phyloP scores from a whole-genome alignment of 2,113 vertebrate species.

The Tor tambroides region DNA sequence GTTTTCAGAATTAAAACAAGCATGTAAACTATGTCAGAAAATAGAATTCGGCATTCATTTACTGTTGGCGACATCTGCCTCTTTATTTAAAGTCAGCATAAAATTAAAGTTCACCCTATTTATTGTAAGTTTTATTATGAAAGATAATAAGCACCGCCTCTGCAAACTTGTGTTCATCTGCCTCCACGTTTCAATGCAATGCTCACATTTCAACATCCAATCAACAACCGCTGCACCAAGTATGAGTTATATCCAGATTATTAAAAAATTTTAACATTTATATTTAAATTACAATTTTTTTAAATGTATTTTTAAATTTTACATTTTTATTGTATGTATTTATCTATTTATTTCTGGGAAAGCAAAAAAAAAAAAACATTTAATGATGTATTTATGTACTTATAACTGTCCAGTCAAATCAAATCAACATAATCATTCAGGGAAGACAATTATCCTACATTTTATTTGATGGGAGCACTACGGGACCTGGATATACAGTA shows the following conservation, averaged over 20 bases:
- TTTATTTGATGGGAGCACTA: background rate
- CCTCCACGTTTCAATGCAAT: background rate
- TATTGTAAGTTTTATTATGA: background rate
- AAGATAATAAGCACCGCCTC: background rate
- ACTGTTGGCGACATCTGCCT: background rate
- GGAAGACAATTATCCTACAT: background rate
- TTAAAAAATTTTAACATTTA: too few species aligned
- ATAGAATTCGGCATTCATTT: too few species aligned
- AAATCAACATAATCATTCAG: background rate
- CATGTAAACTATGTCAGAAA: too few species aligned
- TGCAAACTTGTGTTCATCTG: background rate
- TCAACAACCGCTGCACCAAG: too few species aligned
- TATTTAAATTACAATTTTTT: too few species aligned
- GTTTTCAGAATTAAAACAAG: background rate
- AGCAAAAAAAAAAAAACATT: too few species aligned
- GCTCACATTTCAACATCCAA: too few species aligned
- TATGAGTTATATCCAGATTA: too few species aligned
- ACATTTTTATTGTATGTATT: too few species aligned
- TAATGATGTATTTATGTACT: background rate
- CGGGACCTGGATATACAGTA: background rate
- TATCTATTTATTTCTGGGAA: too few species aligned
- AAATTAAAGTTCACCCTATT: background rate
- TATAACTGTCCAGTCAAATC: background rate
- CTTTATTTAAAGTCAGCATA: background rate
- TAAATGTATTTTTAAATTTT: too few species aligned